Evolutionary conservation across 2,113 vertebrate genomes (phyloP), one percentile per base, ranked within the genome.

Genomic region (Ailurus styani): DNA sequence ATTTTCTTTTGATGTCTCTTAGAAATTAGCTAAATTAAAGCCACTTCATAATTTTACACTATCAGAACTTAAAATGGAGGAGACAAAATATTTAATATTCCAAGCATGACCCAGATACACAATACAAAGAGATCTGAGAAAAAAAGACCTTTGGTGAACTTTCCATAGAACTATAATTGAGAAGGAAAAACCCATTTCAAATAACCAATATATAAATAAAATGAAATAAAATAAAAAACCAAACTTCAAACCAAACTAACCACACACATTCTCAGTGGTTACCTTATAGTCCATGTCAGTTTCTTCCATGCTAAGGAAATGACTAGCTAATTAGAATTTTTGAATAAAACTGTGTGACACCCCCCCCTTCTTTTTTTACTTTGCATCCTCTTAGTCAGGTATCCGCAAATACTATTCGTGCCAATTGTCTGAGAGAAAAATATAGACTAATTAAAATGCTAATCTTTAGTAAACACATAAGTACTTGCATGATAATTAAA

Each of bases 401-500:
- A 97, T 91, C 91, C 37, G 21, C 54, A 98, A 98, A 96, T 98
- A 91, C 29, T 96, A 78, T 97, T 97, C 52, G 78, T 88, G 84
- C 34, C 88, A 95, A 50, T 81, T 98, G 93, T 95, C 68, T 57
- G 47, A 68, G 55, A 92, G 55, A 97, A 98, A 98, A 98, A 87
- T 42, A 83, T 97, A 95, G 60, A 79, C 64, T 98, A 97, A 98
- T 97, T 96, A 87, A 97, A 94, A 97, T 97, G 98, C 92, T 96
- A 96, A 98, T 97, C 96, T 96, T 98, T 93, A 90, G 77, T 95
- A 98, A 98, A 98, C 75, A 97, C 68, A 66, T 96, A 97, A 98
- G 54, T 97, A 96, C 94, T 98, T 97, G 79, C 85, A 90, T 93
- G 96, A 97, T 98, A 98, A 97, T 98, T 93, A 97, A 98, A 97